Percentiles rank a stretch among this genome's conserved stretches.
These are phyloP conservation scores for Eptesicus fuscus DNA, from an alignment of 2,113 vertebrate species.

Conservation along the genomic window DNA sequence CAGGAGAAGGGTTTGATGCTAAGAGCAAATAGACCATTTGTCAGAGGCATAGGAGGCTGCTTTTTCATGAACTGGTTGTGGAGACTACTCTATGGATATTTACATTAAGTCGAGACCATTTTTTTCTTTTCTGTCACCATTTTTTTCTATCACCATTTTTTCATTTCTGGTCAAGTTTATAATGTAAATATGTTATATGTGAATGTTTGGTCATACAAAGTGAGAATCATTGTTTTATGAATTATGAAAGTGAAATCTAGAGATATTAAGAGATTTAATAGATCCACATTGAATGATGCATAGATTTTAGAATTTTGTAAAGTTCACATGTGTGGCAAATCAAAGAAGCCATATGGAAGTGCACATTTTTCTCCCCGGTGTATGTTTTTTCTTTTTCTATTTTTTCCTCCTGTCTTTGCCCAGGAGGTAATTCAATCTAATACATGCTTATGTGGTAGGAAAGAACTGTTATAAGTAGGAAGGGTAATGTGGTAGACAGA, in stretches of 20 bases:
- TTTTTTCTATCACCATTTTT: no score
- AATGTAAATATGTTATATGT: background rate
- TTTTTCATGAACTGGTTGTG: background rate
- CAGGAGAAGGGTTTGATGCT: background rate
- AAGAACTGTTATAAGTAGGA: background rate
- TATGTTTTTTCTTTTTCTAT: background rate
- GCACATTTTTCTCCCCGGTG: background rate
- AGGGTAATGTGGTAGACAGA: background rate
- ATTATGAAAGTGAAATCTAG: background rate
- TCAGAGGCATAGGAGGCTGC: background rate
- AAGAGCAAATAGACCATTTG: background rate
- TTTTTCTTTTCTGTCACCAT: background rate
- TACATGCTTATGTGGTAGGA: background rate
- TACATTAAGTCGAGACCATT: background rate
- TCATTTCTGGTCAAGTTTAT: conserved; percentile 14
- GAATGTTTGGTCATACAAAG: background rate
- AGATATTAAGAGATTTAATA: background rate
- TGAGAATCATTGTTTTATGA: background rate
- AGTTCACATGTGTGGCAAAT: background rate
- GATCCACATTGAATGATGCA: background rate
- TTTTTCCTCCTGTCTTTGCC: background rate
- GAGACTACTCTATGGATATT: background rate
- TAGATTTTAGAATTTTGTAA: conserved; percentile 17
- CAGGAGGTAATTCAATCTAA: background rate
- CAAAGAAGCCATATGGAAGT: background rate